phyloP scores from a whole-genome alignment of 2,113 vertebrate genomes.

The Nycticryphes semicollaris region DNA sequence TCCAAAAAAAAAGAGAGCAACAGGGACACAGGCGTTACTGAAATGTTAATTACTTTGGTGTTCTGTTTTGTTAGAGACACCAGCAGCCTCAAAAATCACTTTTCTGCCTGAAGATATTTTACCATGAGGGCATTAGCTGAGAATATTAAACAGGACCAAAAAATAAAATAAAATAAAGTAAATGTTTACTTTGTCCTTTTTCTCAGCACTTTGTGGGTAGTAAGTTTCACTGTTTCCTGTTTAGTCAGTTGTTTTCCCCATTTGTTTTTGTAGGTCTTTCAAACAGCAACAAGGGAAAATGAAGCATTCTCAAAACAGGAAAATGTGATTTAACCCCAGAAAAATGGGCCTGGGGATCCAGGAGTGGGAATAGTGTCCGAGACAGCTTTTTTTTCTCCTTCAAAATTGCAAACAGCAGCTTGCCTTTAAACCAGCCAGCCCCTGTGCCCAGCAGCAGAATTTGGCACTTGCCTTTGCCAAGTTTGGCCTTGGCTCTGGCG shows the following conservation, averaged over 20 bases:
- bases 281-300: constrained; percentile 53
- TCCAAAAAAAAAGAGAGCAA: constrained; percentile 18
- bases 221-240: constrained; percentile 63
- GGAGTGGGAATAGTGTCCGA: not conserved
- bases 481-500: not conserved
- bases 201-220: constrained; percentile 47
- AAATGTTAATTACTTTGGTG: constrained; percentile 55
- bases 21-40: constrained; percentile 1
- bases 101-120: constrained; percentile 23
- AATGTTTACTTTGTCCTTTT: constrained; percentile 46
- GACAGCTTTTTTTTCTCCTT: not conserved
- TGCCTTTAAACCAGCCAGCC: not conserved
- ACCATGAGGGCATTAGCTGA: not conserved
- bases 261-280: constrained; percentile 61
- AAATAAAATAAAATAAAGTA: not conserved
- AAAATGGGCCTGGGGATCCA: constrained; percentile 52
- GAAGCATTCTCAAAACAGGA: constrained; percentile 61
- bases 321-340: constrained; percentile 69
- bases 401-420: not conserved
- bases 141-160: not conserved
- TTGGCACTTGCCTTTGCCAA: not conserved
- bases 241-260: constrained; percentile 66
- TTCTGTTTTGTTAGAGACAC: constrained; percentile 49
- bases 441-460: not conserved
- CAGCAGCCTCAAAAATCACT: constrained; percentile 41